These are phyloP conservation scores for Cotesia vestalis DNA, from an alignment of 1,140 invertebrate species.

Conservation along the genomic window DNA sequence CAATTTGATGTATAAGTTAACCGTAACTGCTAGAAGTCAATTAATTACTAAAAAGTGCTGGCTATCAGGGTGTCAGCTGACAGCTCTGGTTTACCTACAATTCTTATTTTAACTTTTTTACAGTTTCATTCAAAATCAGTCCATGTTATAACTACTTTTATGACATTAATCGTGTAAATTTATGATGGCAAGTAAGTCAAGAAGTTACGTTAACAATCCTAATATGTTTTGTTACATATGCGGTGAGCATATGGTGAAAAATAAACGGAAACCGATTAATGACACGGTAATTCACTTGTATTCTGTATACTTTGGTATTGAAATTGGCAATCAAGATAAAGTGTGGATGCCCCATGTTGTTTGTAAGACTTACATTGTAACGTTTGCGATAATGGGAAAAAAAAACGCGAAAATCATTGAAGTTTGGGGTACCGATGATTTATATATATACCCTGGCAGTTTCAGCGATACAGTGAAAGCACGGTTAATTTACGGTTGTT, in stretches of 20 bases:
- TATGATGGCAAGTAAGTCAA: constrained; percentile 6
- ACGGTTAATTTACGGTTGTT: too few relatives aligned
- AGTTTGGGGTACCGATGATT: constrained; percentile 42
- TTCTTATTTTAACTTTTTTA: background rate
- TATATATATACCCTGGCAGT: background rate
- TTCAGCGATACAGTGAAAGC: too few relatives aligned
- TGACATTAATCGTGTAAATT: background rate
- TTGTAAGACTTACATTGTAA: constrained; percentile 32
- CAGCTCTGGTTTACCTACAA: background rate
- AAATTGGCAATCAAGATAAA: constrained; percentile 40
- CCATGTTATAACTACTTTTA: background rate
- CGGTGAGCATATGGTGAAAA: constrained; percentile 22
- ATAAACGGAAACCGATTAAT: background rate
- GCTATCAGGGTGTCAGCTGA: background rate
- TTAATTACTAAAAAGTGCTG: too few relatives aligned
- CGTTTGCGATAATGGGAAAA: constrained; percentile 34
- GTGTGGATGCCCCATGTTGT: constrained; percentile 36
- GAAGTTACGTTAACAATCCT: constrained; percentile 5
- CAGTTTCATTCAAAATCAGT: background rate
- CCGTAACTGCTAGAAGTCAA: too few relatives aligned
- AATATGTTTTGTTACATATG: constrained; percentile 41
- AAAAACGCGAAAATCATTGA: constrained; percentile 32
- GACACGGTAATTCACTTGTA: constrained; percentile 24
- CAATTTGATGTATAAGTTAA: too few relatives aligned
- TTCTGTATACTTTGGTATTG: constrained; percentile 34